These are phyloP conservation scores for Micromussa lordhowensis DNA, from an alignment of 92 coral and sea anemone species.

Conservation along the genomic window DNA sequence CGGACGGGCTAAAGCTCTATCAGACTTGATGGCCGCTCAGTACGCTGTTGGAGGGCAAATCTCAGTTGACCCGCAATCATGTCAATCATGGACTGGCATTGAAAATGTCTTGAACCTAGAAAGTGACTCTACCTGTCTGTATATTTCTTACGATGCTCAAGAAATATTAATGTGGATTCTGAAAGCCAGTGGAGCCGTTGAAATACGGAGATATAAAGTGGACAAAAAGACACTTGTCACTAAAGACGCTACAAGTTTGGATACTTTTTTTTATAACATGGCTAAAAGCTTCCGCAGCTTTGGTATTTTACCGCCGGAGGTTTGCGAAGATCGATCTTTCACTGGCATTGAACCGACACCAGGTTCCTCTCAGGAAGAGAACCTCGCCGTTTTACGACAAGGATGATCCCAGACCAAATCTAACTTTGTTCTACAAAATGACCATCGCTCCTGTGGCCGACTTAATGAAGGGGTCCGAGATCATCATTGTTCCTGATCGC, in stretches of 20 bases:
- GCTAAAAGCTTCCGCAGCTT: background rate
- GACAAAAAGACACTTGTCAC: background rate
- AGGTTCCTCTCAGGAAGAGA: background rate
- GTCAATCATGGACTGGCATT: background rate
- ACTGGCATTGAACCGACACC: background rate
- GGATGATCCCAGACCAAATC: background rate
- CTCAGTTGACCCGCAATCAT: background rate
- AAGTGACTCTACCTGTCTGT: background rate
- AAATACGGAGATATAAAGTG: background rate
- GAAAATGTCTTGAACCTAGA: background rate
- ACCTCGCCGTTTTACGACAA: background rate
- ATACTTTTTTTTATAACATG: background rate
- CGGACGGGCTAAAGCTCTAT: background rate
- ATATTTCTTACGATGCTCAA: background rate
- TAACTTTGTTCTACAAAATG: background rate
- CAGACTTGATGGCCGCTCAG: background rate
- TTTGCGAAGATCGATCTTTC: background rate
- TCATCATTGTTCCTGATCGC: constrained; percentile 1
- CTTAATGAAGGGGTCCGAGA: background rate
- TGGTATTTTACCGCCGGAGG: background rate
- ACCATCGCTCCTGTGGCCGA: background rate
- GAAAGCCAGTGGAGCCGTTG: background rate
- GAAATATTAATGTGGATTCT: background rate
- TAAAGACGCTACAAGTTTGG: background rate
- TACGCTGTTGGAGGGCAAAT: background rate